Conservation (phyloP, 2,113 vertebrate species). For the Stigmatopora nigra region DNA sequence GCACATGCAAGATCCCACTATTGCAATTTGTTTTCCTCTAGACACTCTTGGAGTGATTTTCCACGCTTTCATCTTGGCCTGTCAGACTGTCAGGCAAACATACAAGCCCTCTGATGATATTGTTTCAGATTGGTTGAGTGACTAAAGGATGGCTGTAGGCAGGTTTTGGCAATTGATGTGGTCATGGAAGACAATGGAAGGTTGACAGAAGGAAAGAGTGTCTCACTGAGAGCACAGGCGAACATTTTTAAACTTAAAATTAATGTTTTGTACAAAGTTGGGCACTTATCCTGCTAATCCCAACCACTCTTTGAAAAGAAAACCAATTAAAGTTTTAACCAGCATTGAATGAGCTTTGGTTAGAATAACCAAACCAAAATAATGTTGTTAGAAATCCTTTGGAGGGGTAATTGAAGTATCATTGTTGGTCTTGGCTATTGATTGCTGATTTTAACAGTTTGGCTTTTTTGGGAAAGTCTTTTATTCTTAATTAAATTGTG, state of each 20-base stretch:
- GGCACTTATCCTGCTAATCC: not conserved
- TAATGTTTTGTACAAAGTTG: not conserved
- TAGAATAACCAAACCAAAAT: not conserved
- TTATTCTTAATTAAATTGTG: not conserved
- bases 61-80: constrained; percentile 39
- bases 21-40: too few relatives aligned
- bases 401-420: not conserved
- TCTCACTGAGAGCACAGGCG: constrained; percentile 13
- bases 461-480: not conserved
- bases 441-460: not conserved
- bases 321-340: not conserved
- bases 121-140: constrained; percentile 18
- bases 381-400: not conserved
- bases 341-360: not conserved
- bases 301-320: not conserved
- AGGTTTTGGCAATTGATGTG: constrained; percentile 44
- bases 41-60: constrained; percentile 29
- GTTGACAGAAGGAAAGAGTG: constrained; percentile 18
- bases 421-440: not conserved
- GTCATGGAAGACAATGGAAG: constrained; percentile 34
- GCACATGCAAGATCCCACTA: too few relatives aligned
- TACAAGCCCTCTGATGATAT: constrained; percentile 17
- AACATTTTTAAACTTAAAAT: not conserved
- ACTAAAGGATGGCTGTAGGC: constrained; percentile 28
- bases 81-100: constrained; percentile 18